phyloP scores from a whole-genome alignment of 2,113 vertebrate genomes.

The Heteronetta atricapilla region DNA sequence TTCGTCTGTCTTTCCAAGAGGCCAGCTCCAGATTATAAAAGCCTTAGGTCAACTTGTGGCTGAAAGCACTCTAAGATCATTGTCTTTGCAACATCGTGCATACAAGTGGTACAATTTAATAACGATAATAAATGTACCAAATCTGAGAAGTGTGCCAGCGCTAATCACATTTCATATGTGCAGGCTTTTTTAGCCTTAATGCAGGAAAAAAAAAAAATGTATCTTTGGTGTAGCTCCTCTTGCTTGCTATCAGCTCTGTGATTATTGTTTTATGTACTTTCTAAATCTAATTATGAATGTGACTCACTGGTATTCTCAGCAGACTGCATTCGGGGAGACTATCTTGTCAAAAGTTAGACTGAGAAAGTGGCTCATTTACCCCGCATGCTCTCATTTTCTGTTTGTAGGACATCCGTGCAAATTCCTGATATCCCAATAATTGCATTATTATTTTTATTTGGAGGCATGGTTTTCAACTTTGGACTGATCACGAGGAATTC shows the following conservation, averaged over 20 bases:
- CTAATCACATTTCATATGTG: background rate
- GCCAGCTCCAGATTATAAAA: background rate
- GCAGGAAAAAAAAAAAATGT: background rate
- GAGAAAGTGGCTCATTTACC: background rate
- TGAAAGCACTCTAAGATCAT: background rate
- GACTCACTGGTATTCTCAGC: background rate
- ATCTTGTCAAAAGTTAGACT: background rate
- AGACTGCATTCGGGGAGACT: background rate
- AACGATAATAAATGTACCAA: background rate
- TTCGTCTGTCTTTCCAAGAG: constrained; percentile 1
- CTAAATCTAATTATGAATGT: background rate
- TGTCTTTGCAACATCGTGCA: background rate
- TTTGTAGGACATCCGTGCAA: background rate
- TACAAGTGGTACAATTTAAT: constrained; percentile 2
- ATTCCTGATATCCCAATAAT: background rate
- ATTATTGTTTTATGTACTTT: background rate
- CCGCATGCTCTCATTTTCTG: background rate
- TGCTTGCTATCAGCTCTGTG: background rate
- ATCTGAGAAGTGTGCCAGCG: background rate
- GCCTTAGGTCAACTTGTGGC: background rate
- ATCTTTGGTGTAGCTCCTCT: background rate
- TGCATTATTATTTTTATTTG: background rate
- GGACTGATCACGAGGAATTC: background rate
- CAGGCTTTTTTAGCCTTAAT: background rate
- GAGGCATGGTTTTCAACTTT: background rate